Evolutionary conservation across 2,113 vertebrate genomes (phyloP), one percentile per base, ranked within the genome.

Genomic region (Psophia crepitans): DNA sequence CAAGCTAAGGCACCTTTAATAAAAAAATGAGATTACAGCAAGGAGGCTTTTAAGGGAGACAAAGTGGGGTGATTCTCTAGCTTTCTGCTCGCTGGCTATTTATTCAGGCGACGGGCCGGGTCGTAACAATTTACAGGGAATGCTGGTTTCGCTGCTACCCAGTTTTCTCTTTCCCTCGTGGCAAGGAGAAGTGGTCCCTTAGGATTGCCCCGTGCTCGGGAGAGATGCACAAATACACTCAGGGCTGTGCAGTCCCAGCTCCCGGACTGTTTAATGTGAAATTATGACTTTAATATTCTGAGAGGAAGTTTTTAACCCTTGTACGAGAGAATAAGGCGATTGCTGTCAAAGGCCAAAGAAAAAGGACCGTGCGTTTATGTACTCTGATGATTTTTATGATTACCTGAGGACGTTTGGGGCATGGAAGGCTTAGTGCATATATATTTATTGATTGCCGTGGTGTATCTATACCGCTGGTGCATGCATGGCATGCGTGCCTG

Each of bases 221-320:
- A 68, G 32, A 74, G 64, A 71, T 4, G 10, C 61, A 33, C 37
- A 63, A 43, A 71, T 39, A 4, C 23, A 35, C 26, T 3, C 48
- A n/a, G 77, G 87, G 78, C 90, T 64, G 43, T 18, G 56, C 43
- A 70, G 74, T 26, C 84, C 63, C 78, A 57, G 70, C 70, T 53
- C 7, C 3, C 9, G 87, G 43, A 1, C 8, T 77, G 17, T 66
- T 83, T 66, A n/a, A 20, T 30, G 63, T 18, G 71, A 70, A 91
- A 75, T 58, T 2, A 7, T n/a, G 60, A 76, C 35, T 94, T 93
- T 77, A 37, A 70, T 86, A 71, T 63, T 87, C 64, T 5, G 28
- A 10, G 22, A 56, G 73, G 84, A 77, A 64, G 71, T 32, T 66
- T 95, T 92, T 84, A 96, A 71, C 76, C 73, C 64, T 81, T 80